phyloP scores from a whole-genome alignment of 1,140 invertebrate genomes.

The Papilio machaon region DNA sequence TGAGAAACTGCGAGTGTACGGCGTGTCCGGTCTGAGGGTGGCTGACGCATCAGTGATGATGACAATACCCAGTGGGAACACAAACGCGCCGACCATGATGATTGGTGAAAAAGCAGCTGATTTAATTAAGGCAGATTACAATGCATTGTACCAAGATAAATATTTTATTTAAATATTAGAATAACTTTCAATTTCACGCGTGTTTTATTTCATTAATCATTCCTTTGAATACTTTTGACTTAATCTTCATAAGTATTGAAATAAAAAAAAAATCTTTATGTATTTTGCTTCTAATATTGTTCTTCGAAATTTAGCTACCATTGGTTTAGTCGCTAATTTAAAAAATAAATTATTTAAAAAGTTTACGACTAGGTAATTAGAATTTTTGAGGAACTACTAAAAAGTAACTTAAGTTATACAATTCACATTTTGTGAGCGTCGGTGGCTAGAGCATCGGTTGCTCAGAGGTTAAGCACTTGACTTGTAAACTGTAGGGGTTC shows the following conservation, averaged over 20 bases:
- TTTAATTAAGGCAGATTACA: conserved; percentile 83
- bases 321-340: no score
- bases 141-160: conserved; percentile 27
- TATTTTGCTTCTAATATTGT: no score
- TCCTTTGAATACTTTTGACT: no score
- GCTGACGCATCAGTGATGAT: conserved; percentile 90
- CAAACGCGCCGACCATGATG: conserved; percentile 84
- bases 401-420: background rate
- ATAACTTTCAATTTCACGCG: background rate
- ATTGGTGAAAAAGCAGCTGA: conserved; percentile 84
- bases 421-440: no score
- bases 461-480: no score
- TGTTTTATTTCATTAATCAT: background rate
- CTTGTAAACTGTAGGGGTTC: no score
- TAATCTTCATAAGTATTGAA: no score
- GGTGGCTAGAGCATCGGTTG: no score
- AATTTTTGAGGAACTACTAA: background rate
- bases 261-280: no score
- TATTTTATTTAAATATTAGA: conserved; percentile 7
- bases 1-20: conserved; percentile 85
- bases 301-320: no score
- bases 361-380: no score
- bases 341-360: no score
- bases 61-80: conserved; percentile 83
- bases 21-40: conserved; percentile 85